phyloP scores from a whole-genome alignment of 2,113 vertebrate genomes.

The Dromiciops gliroides region DNA sequence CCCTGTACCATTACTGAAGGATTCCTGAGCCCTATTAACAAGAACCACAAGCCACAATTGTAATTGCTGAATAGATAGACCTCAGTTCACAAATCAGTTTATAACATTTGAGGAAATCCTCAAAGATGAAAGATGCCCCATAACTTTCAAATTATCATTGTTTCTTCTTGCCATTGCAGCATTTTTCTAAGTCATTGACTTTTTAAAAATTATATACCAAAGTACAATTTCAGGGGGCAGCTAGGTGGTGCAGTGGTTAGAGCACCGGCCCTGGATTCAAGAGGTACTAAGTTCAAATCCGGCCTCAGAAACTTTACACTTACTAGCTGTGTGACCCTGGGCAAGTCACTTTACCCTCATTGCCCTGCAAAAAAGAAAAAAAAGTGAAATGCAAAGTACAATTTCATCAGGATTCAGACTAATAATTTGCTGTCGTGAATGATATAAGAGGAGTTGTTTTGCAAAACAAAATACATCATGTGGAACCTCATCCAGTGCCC shows the following conservation, averaged over 20 bases:
- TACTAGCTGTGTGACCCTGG: too few species aligned
- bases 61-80: neutral
- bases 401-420: neutral
- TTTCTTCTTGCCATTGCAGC: neutral
- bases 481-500: neutral
- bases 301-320: too few species aligned
- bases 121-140: neutral
- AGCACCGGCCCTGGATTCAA: too few species aligned
- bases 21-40: neutral
- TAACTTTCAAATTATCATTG: neutral
- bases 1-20: rapidly evolving
- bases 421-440: rapidly evolving
- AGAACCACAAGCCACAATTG: neutral
- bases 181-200: neutral
- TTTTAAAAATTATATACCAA: neutral
- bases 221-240: neutral
- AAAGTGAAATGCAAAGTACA: too few species aligned
- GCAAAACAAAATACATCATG: neutral
- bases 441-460: neutral
- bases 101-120: neutral
- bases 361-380: too few species aligned
- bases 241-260: too few species aligned
- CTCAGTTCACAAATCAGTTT: neutral
- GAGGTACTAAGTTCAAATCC: too few species aligned
- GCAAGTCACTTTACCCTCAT: too few species aligned